Evolutionary conservation across 2,797 vertebrate genomes (phyloP).

Genomic region (Sternotherus odoratus): DNA sequence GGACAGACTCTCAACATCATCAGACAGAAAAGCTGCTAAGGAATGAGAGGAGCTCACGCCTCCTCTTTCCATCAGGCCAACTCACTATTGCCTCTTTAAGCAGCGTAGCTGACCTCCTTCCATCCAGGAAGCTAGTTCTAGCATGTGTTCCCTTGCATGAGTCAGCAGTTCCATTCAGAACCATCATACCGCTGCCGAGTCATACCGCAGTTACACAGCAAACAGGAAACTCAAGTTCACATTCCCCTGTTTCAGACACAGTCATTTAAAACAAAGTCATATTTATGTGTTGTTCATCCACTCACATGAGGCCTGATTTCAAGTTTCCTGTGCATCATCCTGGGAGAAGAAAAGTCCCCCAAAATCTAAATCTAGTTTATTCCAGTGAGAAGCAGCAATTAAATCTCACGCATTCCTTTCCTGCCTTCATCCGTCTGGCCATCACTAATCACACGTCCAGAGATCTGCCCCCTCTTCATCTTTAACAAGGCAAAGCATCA

Average conservation of each 20-base stretch:
- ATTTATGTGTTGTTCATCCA: conserved; percentile 36
- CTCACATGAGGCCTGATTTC: conserved; percentile 73
- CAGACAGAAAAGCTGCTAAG: background rate
- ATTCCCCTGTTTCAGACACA: conserved; percentile 70
- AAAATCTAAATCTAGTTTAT: conserved; percentile 48
- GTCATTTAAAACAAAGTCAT: conserved; percentile 53
- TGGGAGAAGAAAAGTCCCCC: conserved; percentile 62
- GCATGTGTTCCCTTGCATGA: conserved; percentile 73
- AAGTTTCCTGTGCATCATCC: conserved; percentile 75
- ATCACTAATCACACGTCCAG: background rate
- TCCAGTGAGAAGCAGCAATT: background rate
- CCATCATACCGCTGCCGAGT: conserved; percentile 68
- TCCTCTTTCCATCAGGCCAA: conserved; percentile 49
- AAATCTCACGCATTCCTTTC: background rate
- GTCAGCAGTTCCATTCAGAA: conserved; percentile 78
- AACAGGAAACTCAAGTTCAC: conserved; percentile 73
- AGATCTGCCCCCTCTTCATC: background rate
- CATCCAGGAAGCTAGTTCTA: background rate
- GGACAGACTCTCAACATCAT: background rate
- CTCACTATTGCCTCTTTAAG: conserved; percentile 56
- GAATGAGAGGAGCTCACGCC: conserved; percentile 40
- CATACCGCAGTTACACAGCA: conserved; percentile 68
- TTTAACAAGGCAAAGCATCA: background rate
- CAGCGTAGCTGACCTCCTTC: background rate
- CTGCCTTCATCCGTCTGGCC: background rate